Percentiles rank a stretch among this genome's conserved stretches.
Evolutionary conservation across 2,888 invertebrate species (phyloP).

Genomic region (Drosophila setosimentum): DNA sequence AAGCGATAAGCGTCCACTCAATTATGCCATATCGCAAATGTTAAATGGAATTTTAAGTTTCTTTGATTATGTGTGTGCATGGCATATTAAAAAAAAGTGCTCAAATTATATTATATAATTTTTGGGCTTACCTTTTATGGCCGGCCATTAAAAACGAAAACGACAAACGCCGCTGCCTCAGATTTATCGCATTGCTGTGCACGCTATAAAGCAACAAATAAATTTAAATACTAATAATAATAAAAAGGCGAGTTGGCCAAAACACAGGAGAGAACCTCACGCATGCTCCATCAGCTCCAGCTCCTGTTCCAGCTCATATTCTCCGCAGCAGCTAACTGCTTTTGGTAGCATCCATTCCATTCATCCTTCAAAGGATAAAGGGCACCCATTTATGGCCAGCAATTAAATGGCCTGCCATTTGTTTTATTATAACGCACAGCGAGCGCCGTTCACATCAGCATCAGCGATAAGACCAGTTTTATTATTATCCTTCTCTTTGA

Average conservation of each 20-base stretch:
- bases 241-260: constrained; percentile 57
- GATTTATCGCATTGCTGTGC: constrained; percentile 74
- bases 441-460: constrained; percentile 68
- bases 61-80: constrained; percentile 66
- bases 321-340: constrained; percentile 26
- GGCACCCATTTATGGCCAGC: constrained; percentile 82
- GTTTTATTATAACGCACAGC: constrained; percentile 78
- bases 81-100: constrained; percentile 21
- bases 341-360: constrained; percentile 63
- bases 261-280: constrained; percentile 44
- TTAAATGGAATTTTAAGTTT: constrained; percentile 77
- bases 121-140: constrained; percentile 75
- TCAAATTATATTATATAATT: constrained; percentile 65
- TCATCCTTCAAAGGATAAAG: constrained; percentile 71
- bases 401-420: constrained; percentile 84
- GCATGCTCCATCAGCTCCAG: constrained; percentile 45
- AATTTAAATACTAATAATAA: constrained; percentile 81
- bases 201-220: constrained; percentile 80
- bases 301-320: constrained; percentile 12
- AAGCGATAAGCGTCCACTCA: constrained; percentile 58
- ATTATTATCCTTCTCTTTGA: constrained; percentile 75
- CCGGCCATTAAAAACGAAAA: constrained; percentile 71
- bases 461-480: constrained; percentile 76
- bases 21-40: constrained; percentile 76
- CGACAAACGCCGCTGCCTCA: constrained; percentile 56